Percentiles rank a stretch among this genome's conserved stretches.
Conservation (phyloP, 2,797 vertebrate species). For the Bothrops alternatus region DNA sequence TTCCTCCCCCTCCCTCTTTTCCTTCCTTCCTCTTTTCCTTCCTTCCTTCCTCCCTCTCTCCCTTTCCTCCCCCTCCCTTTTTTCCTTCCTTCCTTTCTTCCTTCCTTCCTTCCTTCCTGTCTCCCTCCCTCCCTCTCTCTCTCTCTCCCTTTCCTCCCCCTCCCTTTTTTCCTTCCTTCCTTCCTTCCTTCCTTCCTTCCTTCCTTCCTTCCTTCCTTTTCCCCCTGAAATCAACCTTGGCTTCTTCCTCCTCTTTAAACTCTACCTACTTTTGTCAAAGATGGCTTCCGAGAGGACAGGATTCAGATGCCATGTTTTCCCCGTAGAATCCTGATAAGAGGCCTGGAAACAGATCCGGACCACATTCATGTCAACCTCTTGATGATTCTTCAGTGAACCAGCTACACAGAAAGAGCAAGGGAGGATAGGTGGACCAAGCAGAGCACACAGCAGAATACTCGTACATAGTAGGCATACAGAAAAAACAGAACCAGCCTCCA, state of each 20-base stretch:
- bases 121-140: too few relatives aligned
- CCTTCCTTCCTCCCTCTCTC: too few relatives aligned
- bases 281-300: slow-evolving; percentile 88
- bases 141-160: too few relatives aligned
- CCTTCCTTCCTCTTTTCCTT: too few relatives aligned
- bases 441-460: neutral
- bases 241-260: neutral
- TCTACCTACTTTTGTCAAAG: slow-evolving; percentile 88
- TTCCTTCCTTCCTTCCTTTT: neutral
- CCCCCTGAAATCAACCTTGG: neutral
- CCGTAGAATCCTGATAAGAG: slow-evolving; percentile 76
- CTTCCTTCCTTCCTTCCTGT: too few relatives aligned
- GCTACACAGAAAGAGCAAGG: slow-evolving; percentile 66
- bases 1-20: too few relatives aligned
- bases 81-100: rapidly evolving
- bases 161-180: too few relatives aligned
- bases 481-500: neutral
- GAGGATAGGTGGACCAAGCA: neutral
- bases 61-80: too few relatives aligned
- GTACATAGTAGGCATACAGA: neutral
- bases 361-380: slow-evolving; percentile 95
- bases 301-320: slow-evolving; percentile 71
- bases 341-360: slow-evolving; percentile 93
- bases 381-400: slow-evolving; percentile 87
- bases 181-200: neutral